Conservation (phyloP, 2,797 vertebrate species). For the Gambelia wislizenii region DNA sequence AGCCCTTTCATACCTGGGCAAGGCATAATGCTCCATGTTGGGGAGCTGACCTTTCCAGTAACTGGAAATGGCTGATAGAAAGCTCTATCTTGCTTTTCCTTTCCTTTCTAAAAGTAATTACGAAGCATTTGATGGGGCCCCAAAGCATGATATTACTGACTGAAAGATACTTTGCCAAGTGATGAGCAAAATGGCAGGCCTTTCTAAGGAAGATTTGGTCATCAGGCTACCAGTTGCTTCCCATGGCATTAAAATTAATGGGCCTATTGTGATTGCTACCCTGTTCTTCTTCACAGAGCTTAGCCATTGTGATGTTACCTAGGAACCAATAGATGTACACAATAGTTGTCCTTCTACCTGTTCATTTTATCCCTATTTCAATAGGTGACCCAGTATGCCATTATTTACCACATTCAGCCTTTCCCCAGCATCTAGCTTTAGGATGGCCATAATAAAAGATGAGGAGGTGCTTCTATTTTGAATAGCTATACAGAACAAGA, state of each 20-base stretch:
- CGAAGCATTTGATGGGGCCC: background rate
- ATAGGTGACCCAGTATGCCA: background rate
- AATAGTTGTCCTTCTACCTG: background rate
- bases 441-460: background rate
- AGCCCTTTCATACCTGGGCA: background rate
- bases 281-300: background rate
- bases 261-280: background rate
- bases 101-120: background rate
- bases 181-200: background rate
- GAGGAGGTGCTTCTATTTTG: background rate
- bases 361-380: background rate
- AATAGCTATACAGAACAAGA: background rate
- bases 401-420: background rate
- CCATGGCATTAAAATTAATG: background rate
- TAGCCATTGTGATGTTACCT: background rate
- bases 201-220: background rate
- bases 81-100: background rate
- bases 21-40: background rate
- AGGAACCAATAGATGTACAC: background rate
- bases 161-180: background rate
- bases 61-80: background rate
- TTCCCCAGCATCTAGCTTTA: background rate
- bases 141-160: background rate
- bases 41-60: background rate
- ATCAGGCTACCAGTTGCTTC: background rate